Base-by-base conservation (phyloP, 2,888 invertebrate genomes). In the Imbricaverruca yamaguchii region DNA sequence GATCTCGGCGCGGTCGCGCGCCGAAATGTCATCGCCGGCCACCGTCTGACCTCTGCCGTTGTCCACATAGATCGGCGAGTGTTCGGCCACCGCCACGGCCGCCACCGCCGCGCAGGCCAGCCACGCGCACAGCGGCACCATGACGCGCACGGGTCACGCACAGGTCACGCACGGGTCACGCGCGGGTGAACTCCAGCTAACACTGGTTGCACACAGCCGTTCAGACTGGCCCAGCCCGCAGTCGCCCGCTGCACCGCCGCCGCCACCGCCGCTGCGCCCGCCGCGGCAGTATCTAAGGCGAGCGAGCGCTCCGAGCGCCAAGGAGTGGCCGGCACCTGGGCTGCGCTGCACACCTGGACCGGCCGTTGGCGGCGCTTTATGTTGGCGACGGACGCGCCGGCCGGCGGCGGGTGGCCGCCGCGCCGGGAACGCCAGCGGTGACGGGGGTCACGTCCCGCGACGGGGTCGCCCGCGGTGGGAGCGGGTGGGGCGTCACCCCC, bases 1-100 rank as follows among this genome's bases (percentile, higher is more conserved):
- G n/a, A 82, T 65, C 56, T 82, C 83, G 12, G 18, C 67, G 7
- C 63, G 55, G 56, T 81, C 81, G 18, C 39, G 53, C 39, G n/a
- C 53, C 53, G 74, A 74, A 18, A 74, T 74, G 18, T 74, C 74
- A 8, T 74, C 74, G 6, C 74, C 74, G 53, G 74, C 74, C 53
- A 74, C 74, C 74, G 74, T 74, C 74, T 74, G 74, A 8, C 74
- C 74, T 7, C 25, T 18, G 53, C 25, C 53, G 21, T 74, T 74
- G 74, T 74, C 74, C 74, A 74, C 74, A 10, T 74, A 74, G 53
- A 74, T 74, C 18, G 74, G 74, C 74, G 74, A 74, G 74, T 74
- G 74, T 18, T 74, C 74, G 18, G 53, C 53, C 1, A 8, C 23
- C n/a, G n/a, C 23, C n/a, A 23, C 7, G 8, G 53, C 18, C 74